phyloP scores from a whole-genome alignment of 2,888 invertebrate species.

The Xanthorhoe spadicearia region DNA sequence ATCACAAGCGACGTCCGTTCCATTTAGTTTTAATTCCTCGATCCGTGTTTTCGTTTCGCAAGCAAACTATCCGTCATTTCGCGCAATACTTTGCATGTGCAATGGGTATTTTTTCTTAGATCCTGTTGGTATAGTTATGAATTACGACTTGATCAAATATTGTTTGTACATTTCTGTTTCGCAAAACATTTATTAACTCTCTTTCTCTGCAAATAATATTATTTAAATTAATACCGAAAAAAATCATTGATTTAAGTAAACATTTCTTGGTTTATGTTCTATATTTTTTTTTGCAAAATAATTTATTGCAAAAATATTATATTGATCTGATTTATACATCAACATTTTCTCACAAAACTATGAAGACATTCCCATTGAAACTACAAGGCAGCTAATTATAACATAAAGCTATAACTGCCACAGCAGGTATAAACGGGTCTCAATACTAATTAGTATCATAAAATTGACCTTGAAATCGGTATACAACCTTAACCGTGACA shows the following conservation, averaged over 20 bases:
- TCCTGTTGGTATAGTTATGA: not conserved
- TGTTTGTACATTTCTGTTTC: no score
- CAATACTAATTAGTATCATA: conserved; percentile 28
- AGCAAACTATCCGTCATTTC: conserved; percentile 36
- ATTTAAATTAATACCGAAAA: no score
- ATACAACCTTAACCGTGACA: conserved; percentile 52
- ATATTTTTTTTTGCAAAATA: no score
- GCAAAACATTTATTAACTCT: no score
- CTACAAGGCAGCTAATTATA: not conserved
- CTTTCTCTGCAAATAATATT: not conserved
- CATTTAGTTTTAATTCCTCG: conserved; percentile 51
- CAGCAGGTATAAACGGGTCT: conserved; percentile 17
- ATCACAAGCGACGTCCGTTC: conserved; percentile 48
- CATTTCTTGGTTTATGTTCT: no score
- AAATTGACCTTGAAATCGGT: conserved; percentile 49
- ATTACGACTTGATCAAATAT: not conserved
- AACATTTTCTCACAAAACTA: no score
- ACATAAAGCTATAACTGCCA: not conserved
- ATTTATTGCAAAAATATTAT: no score
- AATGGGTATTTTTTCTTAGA: conserved; percentile 16
- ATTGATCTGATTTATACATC: no score
- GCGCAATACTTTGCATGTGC: conserved; percentile 33
- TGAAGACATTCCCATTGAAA: no score
- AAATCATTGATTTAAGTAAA: no score
- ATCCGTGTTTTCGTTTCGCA: conserved; percentile 51